Percentiles rank a stretch among this genome's conserved stretches.
These are phyloP conservation scores for Anthopleura sola DNA, from an alignment of 64 coral and sea anemone species.

Conservation along the genomic window DNA sequence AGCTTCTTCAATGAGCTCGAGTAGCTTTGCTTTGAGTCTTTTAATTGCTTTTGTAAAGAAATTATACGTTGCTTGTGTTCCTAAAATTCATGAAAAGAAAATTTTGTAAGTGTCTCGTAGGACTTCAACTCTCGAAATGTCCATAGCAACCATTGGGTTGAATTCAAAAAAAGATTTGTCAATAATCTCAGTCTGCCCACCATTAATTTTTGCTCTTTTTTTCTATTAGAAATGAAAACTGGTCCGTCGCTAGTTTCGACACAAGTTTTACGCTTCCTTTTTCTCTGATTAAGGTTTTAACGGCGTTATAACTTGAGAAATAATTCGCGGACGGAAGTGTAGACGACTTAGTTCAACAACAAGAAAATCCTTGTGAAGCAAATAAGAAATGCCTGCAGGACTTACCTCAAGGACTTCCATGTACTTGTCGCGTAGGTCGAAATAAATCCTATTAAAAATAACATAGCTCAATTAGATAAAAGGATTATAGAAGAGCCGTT, in stretches of 20 bases:
- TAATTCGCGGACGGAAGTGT: too few relatives aligned
- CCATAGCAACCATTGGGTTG: too few relatives aligned
- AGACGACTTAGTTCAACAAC: not conserved
- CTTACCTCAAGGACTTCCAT: conserved; percentile 48
- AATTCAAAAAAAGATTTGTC: too few relatives aligned
- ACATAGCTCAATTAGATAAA: not conserved
- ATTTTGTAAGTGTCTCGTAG: not conserved
- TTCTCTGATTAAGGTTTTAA: too few relatives aligned
- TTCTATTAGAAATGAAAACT: too few relatives aligned
- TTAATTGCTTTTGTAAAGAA: conserved; percentile 48
- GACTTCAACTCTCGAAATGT: too few relatives aligned
- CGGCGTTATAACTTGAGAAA: too few relatives aligned
- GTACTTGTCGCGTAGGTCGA: conserved; percentile 59
- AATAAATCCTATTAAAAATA: conserved; percentile 39
- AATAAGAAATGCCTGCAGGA: not conserved
- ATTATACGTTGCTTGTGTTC: conserved; percentile 68
- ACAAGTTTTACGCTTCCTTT: too few relatives aligned
- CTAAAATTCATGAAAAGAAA: conserved; percentile 10
- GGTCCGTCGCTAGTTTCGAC: too few relatives aligned
- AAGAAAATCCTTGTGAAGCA: not conserved
- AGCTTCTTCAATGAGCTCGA: conserved; percentile 74
- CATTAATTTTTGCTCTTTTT: too few relatives aligned
- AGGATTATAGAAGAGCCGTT: not conserved
- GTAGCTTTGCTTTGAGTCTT: conserved; percentile 59
- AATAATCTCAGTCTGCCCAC: too few relatives aligned